Conservation (phyloP, 2,797 vertebrate genomes). For the Alexandromys oeconomus region DNA sequence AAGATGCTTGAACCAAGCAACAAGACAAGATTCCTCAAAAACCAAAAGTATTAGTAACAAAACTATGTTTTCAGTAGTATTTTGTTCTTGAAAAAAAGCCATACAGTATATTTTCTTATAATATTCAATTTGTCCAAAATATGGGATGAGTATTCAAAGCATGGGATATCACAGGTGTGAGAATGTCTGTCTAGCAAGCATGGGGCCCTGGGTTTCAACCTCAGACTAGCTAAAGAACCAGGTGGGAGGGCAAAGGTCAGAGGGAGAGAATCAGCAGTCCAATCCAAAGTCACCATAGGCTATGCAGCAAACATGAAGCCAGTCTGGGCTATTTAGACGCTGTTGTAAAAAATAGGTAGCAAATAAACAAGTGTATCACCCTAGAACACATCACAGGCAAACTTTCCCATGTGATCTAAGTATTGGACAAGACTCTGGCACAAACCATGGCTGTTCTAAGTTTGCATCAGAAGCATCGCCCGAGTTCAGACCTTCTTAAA, state of each 20-base stretch:
- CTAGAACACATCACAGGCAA: neutral
- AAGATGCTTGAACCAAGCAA: neutral
- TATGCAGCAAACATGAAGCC: neutral
- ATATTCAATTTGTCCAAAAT: neutral
- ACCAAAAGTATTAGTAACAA: neutral
- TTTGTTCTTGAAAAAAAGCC: neutral
- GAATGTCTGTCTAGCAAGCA: neutral
- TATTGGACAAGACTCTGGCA: neutral
- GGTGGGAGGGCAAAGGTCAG: neutral
- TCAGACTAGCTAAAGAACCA: neutral
- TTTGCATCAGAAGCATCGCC: neutral
- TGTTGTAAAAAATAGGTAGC: neutral
- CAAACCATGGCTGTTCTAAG: neutral
- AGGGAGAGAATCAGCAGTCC: neutral
- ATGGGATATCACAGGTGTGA: neutral
- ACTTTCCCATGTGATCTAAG: neutral
- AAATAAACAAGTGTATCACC: neutral
- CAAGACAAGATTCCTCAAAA: neutral
- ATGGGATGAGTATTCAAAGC: neutral
- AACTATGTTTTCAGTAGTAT: slow-evolving; percentile 6
- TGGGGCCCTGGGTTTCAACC: neutral
- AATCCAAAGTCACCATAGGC: neutral
- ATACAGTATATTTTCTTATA: slow-evolving; percentile 2
- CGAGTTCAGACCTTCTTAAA: neutral
- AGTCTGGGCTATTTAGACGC: neutral